Evolutionary conservation across 2,113 vertebrate species (phyloP).

Genomic region (Coreoperca whiteheadi): DNA sequence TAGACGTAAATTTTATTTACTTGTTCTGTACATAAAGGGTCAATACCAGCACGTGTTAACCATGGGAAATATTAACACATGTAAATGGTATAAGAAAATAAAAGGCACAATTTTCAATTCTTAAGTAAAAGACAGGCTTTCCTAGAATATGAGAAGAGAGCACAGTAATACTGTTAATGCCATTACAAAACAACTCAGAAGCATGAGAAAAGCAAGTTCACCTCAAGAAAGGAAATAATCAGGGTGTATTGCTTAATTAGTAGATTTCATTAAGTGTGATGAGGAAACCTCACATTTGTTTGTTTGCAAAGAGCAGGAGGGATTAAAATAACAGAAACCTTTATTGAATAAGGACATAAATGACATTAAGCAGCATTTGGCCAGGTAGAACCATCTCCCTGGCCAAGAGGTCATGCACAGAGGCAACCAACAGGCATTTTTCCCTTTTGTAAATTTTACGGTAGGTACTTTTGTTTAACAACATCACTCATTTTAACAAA

Average conservation of each 20-base stretch:
- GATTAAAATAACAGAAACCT: slow-evolving; percentile 45
- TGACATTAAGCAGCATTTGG: slow-evolving; percentile 82
- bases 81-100: slow-evolving; percentile 90
- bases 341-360: slow-evolving; percentile 65
- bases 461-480: slow-evolving; percentile 60
- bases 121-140: slow-evolving; percentile 86
- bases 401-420: slow-evolving; percentile 80
- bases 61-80: slow-evolving; percentile 89
- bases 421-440: slow-evolving; percentile 82
- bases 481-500: slow-evolving; percentile 66
- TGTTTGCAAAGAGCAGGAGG: slow-evolving; percentile 41
- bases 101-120: slow-evolving; percentile 92
- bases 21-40: slow-evolving; percentile 87
- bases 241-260: slow-evolving; percentile 82
- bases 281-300: slow-evolving; percentile 45
- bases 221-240: slow-evolving; percentile 61
- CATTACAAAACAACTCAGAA: slow-evolving; percentile 86
- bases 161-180: slow-evolving; percentile 98
- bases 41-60: slow-evolving; percentile 88
- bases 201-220: slow-evolving; percentile 67
- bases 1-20: slow-evolving; percentile 94
- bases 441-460: slow-evolving; percentile 75
- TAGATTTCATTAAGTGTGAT: slow-evolving; percentile 63
- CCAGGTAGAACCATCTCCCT: slow-evolving; percentile 47
- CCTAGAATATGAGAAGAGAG: slow-evolving; percentile 84